Conservation (phyloP, 1,140 invertebrate species). For the Idris sp. region DNA sequence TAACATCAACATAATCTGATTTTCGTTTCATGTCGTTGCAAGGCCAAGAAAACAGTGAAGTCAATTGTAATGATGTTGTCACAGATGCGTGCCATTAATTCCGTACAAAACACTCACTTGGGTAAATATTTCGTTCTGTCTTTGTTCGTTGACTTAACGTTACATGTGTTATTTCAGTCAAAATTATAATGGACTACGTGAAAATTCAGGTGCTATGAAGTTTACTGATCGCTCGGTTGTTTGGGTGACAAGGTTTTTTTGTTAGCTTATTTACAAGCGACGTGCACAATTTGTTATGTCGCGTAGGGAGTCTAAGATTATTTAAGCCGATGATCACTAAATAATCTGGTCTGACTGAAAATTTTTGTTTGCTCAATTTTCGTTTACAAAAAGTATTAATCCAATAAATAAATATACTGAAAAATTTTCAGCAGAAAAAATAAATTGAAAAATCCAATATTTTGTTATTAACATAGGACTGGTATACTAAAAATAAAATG, state of each 20-base stretch:
- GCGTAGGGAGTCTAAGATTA: slow-evolving; percentile 33
- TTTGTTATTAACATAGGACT: too few relatives aligned
- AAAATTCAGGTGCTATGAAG: slow-evolving; percentile 18
- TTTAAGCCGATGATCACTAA: slow-evolving; percentile 1
- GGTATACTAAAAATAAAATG: too few relatives aligned
- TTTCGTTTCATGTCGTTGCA: slow-evolving; percentile 25
- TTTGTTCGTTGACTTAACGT: slow-evolving; percentile 14
- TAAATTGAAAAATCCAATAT: too few relatives aligned
- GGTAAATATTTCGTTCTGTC: slow-evolving; percentile 16
- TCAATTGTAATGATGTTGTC: slow-evolving; percentile 52
- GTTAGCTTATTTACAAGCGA: slow-evolving; percentile 9
- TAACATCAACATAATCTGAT: slow-evolving; percentile 5
- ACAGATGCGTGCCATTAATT: slow-evolving; percentile 46
- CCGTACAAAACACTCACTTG: slow-evolving; percentile 29
- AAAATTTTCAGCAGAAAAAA: too few relatives aligned
- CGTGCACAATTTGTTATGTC: slow-evolving; percentile 1
- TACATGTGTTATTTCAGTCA: slow-evolving; percentile 30
- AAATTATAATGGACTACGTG: slow-evolving; percentile 1
- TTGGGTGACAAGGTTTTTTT: slow-evolving; percentile 23
- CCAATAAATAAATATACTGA: too few relatives aligned
- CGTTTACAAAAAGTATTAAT: too few relatives aligned
- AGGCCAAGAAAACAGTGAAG: slow-evolving; percentile 24
- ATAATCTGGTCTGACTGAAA: too few relatives aligned
- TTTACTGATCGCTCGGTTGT: slow-evolving; percentile 2
- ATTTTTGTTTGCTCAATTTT: too few relatives aligned